These are phyloP conservation scores for Trachymyrmex septentrionalis DNA, from an alignment of 1,140 invertebrate species.

Conservation along the genomic window DNA sequence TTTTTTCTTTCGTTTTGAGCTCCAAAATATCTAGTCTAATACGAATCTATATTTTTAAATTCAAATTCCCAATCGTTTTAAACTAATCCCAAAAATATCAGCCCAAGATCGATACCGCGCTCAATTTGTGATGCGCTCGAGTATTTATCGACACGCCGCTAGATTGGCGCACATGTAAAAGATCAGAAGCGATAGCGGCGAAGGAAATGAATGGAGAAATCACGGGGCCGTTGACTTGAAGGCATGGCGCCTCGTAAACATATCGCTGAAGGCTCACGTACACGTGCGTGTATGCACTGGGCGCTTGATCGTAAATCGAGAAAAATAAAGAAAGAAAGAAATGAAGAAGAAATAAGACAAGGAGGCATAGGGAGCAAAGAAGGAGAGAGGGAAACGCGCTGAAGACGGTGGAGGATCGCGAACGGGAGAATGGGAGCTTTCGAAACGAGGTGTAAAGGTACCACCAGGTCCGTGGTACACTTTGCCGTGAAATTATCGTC, in stretches of 20 bases:
- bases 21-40: too few relatives aligned
- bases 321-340: constrained; percentile 12
- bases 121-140: neutral
- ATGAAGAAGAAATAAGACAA: neutral
- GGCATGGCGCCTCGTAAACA: constrained; percentile 72
- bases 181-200: constrained; percentile 51
- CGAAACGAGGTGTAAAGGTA: constrained; percentile 66
- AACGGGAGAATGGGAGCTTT: constrained; percentile 69
- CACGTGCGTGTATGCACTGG: constrained; percentile 23
- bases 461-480: constrained; percentile 59
- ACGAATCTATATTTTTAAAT: neutral
- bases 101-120: neutral
- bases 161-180: constrained; percentile 48
- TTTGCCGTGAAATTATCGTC: constrained; percentile 67
- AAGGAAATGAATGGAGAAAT: constrained; percentile 76
- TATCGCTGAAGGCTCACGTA: constrained; percentile 52
- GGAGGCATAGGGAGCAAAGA: neutral
- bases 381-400: neutral
- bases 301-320: too few relatives aligned
- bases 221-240: constrained; percentile 73
- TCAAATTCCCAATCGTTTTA: neutral
- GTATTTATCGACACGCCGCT: constrained; percentile 30
- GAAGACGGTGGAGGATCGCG: constrained; percentile 25
- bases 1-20: too few relatives aligned
- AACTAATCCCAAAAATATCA: too few relatives aligned